Evolutionary conservation across 2,888 invertebrate species (phyloP), one percentile per base, ranked within the genome.

Genomic region (Stramonita haemastoma): DNA sequence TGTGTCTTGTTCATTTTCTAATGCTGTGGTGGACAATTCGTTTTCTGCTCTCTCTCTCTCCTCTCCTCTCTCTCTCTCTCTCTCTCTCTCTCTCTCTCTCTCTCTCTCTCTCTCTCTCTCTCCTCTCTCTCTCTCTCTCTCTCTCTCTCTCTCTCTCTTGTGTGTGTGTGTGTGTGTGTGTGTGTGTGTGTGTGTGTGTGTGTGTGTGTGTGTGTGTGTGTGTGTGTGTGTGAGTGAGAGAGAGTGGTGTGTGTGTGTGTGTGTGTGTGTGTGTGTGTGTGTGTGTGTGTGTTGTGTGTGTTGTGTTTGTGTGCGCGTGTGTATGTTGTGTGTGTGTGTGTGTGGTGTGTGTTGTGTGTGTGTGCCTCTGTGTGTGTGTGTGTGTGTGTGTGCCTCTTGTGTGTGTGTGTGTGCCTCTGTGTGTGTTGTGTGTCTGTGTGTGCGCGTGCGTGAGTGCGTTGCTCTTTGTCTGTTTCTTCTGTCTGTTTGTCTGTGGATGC

Each of bases 151-250:
- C n/a, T n/a, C n/a, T 46, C 4, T 46, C 8, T 8, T 73, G 73
- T n/a, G 73, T 73, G 73, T n/a, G 73, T 73, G 73, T n/a, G 73
- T 73, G n/a, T n/a, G 73, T 73, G 73, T n/a, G n/a, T 73, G 73
- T 8, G 73, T 73, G 73, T 73, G 73, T 73, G 73, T 73, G 73
- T 73, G n/a, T 73, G 83, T 46, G 56, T 56, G 83, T 26, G 83
- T 85, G 46, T 46, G 56, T 56, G 26, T 46, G 26, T 83, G 26
- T 29, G 13, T 29, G 29, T 29, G 66, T 22, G 66, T 46, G 46
- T 46, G 8, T 46, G 46, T 8, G 8, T 46, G 46, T 46, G 46
- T 46, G 46, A 22, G 66, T 66, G 66, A 6, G 66, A 22, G 66
- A 22, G 66, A 2, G 66, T 2, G 66, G 17, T 66, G 66, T 66